Percentiles rank a stretch among this genome's conserved stretches.
Conservation (phyloP, 1,140 invertebrate species). For the Trachymyrmex cornetzi region DNA sequence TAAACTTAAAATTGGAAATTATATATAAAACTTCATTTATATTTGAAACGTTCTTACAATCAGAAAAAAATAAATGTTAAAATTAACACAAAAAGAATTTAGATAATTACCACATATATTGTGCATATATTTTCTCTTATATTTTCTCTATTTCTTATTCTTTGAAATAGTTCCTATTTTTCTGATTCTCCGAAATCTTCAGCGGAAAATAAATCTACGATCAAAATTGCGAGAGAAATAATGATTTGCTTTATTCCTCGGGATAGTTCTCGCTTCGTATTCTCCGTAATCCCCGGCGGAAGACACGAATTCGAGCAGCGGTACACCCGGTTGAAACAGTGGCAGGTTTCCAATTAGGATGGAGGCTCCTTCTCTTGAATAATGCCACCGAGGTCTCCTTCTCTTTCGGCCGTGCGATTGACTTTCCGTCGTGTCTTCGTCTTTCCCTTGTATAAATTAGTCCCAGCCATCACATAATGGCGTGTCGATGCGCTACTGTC, state of each 20-base stretch:
- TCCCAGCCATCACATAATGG: slow-evolving; percentile 86
- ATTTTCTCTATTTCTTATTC: background rate
- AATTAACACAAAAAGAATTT: background rate
- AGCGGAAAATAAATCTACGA: slow-evolving; percentile 77
- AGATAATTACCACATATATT: background rate
- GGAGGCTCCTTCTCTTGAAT: slow-evolving; percentile 80
- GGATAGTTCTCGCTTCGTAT: slow-evolving; percentile 34
- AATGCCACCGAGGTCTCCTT: slow-evolving; percentile 73
- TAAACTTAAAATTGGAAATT: background rate
- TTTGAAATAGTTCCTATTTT: slow-evolving; percentile 14
- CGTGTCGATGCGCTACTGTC: slow-evolving; percentile 87
- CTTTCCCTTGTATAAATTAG: slow-evolving; percentile 87
- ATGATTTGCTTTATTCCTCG: background rate
- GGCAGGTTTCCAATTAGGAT: slow-evolving; percentile 86
- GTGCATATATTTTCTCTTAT: too few species aligned
- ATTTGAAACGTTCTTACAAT: background rate
- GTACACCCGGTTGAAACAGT: slow-evolving; percentile 83
- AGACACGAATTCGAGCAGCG: slow-evolving; percentile 84
- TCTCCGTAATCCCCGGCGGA: slow-evolving; percentile 71
- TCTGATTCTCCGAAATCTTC: slow-evolving; percentile 66
- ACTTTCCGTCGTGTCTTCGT: slow-evolving; percentile 83
- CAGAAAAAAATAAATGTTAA: background rate
- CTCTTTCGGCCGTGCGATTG: slow-evolving; percentile 68
- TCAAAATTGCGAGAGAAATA: background rate
- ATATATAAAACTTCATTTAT: background rate